These are phyloP conservation scores for Drosophila buzzatii DNA, from an alignment of 2,888 invertebrate species.

Conservation along the genomic window DNA sequence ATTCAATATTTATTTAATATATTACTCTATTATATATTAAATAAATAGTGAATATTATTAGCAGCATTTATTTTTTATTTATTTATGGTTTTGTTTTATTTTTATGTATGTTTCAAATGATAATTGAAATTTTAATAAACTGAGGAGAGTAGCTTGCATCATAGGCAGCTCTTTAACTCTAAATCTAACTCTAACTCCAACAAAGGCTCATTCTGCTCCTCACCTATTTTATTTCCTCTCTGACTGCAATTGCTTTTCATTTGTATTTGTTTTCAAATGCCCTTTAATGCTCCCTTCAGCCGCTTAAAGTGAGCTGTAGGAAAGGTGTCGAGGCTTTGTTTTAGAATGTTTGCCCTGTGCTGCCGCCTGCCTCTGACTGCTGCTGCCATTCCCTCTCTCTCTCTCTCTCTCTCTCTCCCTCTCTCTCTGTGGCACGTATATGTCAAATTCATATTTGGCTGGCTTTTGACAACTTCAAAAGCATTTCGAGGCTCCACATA, in stretches of 20 bases:
- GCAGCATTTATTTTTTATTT: too few relatives aligned
- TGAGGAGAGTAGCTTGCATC: background rate
- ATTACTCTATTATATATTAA: too few relatives aligned
- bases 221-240: background rate
- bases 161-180: background rate
- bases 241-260: background rate
- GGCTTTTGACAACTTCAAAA: conserved; percentile 48
- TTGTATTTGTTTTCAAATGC: background rate
- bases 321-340: conserved; percentile 3
- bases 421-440: conserved; percentile 4
- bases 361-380: background rate
- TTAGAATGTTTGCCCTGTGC: background rate
- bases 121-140: too few relatives aligned
- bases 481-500: conserved; percentile 24
- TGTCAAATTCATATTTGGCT: conserved; percentile 31
- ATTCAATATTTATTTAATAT: too few relatives aligned
- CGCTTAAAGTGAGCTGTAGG: background rate
- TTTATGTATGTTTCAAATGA: too few relatives aligned
- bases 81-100: too few relatives aligned
- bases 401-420: background rate
- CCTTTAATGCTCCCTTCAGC: background rate
- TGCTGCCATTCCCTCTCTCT: too few relatives aligned
- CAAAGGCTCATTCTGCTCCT: background rate
- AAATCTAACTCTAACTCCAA: background rate
- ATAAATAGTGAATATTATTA: too few relatives aligned